Evolutionary conservation across 2,888 invertebrate genomes (phyloP), one percentile per base, ranked within the genome.

Genomic region (Eristalis intricaria): DNA sequence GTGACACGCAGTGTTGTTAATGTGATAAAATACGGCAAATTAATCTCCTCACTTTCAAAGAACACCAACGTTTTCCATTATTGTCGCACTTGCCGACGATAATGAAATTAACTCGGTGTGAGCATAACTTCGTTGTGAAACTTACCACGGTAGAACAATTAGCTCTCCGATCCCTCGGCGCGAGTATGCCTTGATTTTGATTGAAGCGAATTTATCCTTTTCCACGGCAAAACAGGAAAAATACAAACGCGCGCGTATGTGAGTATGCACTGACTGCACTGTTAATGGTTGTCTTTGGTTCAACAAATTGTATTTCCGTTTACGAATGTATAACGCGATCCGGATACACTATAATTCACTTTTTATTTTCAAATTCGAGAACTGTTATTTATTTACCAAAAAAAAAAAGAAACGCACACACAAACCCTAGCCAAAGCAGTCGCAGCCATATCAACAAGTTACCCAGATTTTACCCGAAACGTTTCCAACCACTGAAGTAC

Each of bases 61-160:
- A 50, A 50, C 43, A 63, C 66, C 74, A 64, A 26, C 61, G 56
- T 43, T 43, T 68, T 81, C 60, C 77, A 81, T 81, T 82, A 81
- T 60, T 61, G 64, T 68, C 76, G 38, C 80, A 74, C 65, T 81
- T 69, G 35, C 60, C 38, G 23, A 35, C 22, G 50, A 69, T 77
- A 69, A 74, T 74, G 35, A 69, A 81, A 81, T 69, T 70, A 64
- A 60, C 38, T 68, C 43, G 26, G 35, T 84, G 32, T 56, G 61
- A 66, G 50, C 22, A 80, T 76, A 80, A 82, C 70, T 74, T 70
- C 58, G 63, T 82, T 82, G 77, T 32, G 22, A 50, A 82, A 82
- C 85, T 82, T 82, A 85, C 85, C 85, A 74, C 77, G 22, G 73
- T 29, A 66, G 38, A 50, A 38, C 15, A 43, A 64, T 56, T 71